Conservation (phyloP, 2,113 vertebrate species). For the Clarias magur region DNA sequence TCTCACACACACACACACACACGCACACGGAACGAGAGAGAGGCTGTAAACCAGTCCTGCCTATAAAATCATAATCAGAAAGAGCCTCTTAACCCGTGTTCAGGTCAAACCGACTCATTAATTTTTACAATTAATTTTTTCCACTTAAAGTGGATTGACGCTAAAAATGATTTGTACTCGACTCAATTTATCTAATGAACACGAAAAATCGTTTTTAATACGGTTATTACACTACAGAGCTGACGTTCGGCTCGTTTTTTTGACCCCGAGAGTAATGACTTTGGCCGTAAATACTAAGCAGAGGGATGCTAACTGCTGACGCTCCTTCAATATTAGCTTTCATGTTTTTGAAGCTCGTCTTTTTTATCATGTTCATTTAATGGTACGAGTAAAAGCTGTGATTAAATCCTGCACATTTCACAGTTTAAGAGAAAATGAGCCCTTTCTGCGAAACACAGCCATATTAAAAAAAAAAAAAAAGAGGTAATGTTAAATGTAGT, state of each 20-base stretch:
- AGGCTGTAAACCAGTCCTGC: slow-evolving; percentile 40
- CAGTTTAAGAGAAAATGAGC: background rate
- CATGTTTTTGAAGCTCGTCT: background rate
- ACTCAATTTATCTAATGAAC: slow-evolving; percentile 37
- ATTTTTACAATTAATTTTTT: slow-evolving; percentile 4
- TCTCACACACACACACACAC: slow-evolving; percentile 25
- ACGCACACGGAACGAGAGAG: background rate
- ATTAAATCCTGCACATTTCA: slow-evolving; percentile 9
- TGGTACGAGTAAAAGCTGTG: slow-evolving; percentile 4
- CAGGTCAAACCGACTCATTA: slow-evolving; percentile 16
- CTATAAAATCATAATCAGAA: slow-evolving; percentile 46
- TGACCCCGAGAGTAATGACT: slow-evolving; percentile 15
- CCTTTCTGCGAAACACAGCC: background rate
- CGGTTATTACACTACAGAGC: slow-evolving; percentile 19
- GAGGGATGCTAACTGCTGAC: slow-evolving; percentile 10
- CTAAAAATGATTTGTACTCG: slow-evolving; percentile 28
- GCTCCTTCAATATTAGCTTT: slow-evolving; percentile 27
- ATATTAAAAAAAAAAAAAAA: too few relatives aligned
- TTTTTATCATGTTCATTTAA: slow-evolving; percentile 9
- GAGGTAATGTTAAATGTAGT: background rate
- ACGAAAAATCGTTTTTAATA: slow-evolving; percentile 26
- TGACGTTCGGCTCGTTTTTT: slow-evolving; percentile 9
- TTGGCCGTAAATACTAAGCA: slow-evolving; percentile 20
- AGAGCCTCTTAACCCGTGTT: slow-evolving; percentile 28
- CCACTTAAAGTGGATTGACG: background rate